phyloP scores from a whole-genome alignment of 2,113 vertebrate genomes.

The Microtus montanus region DNA sequence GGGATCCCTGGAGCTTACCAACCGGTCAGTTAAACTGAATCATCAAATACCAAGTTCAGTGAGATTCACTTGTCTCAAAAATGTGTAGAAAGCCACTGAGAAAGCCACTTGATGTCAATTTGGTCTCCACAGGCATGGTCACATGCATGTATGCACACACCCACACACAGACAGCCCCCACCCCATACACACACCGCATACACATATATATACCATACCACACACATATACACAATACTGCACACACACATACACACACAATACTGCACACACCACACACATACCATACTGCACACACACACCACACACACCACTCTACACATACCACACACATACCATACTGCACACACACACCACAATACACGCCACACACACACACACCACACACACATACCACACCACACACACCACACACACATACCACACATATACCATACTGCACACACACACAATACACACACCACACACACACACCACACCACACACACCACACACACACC shows the following conservation, averaged over 20 bases:
- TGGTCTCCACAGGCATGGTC: neutral
- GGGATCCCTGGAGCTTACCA: neutral
- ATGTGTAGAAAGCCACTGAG: neutral
- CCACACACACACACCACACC: too few relatives aligned
- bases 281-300: neutral
- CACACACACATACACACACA: neutral
- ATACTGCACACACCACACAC: neutral
- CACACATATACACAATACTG: neutral
- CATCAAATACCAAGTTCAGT: neutral
- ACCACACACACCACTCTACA: too few relatives aligned
- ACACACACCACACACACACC: neutral
- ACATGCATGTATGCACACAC: neutral
- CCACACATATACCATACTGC: too few relatives aligned
- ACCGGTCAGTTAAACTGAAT: neutral
- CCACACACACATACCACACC: neutral
- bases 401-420: too few relatives aligned
- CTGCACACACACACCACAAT: too few relatives aligned
- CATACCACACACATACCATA: neutral
- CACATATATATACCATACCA: neutral
- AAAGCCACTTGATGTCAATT: neutral
- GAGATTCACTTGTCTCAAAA: neutral
- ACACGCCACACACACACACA: neutral
- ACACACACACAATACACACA: too few relatives aligned
- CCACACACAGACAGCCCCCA: neutral
- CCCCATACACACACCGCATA: too few relatives aligned